A percentile compares a stretch with the other conserved stretches of the same genome.
These are phyloP conservation scores for Eulemur coronatus DNA, from an alignment of 2,797 vertebrate genomes.

Conservation along the genomic window DNA sequence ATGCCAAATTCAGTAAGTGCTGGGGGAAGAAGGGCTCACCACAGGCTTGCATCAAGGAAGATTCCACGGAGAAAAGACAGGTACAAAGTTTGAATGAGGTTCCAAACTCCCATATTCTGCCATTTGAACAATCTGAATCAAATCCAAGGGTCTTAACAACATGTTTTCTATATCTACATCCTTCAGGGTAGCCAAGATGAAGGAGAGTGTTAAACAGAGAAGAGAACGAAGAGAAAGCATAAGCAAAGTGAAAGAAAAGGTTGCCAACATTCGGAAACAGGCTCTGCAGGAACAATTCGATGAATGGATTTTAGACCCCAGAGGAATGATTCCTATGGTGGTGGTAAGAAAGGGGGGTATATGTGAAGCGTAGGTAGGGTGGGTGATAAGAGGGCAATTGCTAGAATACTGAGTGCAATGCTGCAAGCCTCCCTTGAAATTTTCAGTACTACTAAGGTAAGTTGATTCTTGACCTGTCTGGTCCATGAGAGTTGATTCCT, in stretches of 20 bases:
- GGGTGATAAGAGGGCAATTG: neutral
- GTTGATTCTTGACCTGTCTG: neutral
- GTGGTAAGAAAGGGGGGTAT: constrained; percentile 79
- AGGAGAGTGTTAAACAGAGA: constrained; percentile 72
- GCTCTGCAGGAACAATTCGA: constrained; percentile 79
- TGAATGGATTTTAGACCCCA: constrained; percentile 81
- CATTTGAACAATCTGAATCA: constrained; percentile 9
- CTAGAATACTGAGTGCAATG: neutral
- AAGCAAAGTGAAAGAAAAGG: constrained; percentile 67
- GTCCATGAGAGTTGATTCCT: neutral
- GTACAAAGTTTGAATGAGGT: neutral
- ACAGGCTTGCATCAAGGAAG: neutral
- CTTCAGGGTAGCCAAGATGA: constrained; percentile 83
- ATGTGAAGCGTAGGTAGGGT: neutral
- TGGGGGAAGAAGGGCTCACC: neutral
- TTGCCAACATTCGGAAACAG: constrained; percentile 73
- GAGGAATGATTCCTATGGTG: constrained; percentile 73
- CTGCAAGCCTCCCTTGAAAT: neutral
- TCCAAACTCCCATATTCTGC: neutral
- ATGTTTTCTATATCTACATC: constrained; percentile 51
- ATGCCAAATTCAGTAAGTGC: neutral
- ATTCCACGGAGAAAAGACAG: neutral
- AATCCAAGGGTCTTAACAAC: neutral
- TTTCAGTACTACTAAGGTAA: neutral
- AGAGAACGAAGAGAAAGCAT: constrained; percentile 72